phyloP scores from a whole-genome alignment of 2,888 invertebrate genomes.

The Heliconius hortense region DNA sequence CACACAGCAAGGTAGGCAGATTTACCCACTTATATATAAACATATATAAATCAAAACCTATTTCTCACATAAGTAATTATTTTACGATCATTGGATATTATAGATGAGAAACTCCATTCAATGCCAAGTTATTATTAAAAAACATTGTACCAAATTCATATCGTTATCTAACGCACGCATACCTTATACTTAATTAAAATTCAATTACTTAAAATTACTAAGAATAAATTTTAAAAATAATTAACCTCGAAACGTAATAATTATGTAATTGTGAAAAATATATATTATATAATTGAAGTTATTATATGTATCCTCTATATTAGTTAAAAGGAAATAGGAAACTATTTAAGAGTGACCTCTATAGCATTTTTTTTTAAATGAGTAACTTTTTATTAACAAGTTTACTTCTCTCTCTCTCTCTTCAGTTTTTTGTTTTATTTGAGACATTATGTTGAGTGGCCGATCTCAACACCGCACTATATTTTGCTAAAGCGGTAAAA shows the following conservation, averaged over 20 bases:
- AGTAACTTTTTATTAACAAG: neutral
- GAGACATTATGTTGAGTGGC: too few species aligned
- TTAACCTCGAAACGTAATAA: neutral
- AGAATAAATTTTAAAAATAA: neutral
- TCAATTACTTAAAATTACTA: neutral
- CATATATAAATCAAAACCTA: neutral
- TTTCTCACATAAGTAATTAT: neutral
- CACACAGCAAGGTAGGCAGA: too few species aligned
- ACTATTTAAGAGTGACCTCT: neutral
- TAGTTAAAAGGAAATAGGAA: neutral
- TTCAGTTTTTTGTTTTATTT: too few species aligned
- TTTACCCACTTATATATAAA: too few species aligned
- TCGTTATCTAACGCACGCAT: neutral
- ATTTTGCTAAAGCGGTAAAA: too few species aligned
- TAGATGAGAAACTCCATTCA: neutral
- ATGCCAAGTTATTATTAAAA: neutral
- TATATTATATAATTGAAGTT: neutral
- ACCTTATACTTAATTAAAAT: neutral
- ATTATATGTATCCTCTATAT: neutral
- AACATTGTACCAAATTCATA: neutral
- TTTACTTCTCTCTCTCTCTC: too few species aligned
- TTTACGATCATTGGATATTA: neutral
- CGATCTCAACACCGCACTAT: too few species aligned
- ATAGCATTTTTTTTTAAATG: neutral
- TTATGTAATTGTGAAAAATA: neutral